These are phyloP conservation scores for Thaleichthys pacificus DNA, from an alignment of 2,797 vertebrate genomes.

Conservation along the genomic window DNA sequence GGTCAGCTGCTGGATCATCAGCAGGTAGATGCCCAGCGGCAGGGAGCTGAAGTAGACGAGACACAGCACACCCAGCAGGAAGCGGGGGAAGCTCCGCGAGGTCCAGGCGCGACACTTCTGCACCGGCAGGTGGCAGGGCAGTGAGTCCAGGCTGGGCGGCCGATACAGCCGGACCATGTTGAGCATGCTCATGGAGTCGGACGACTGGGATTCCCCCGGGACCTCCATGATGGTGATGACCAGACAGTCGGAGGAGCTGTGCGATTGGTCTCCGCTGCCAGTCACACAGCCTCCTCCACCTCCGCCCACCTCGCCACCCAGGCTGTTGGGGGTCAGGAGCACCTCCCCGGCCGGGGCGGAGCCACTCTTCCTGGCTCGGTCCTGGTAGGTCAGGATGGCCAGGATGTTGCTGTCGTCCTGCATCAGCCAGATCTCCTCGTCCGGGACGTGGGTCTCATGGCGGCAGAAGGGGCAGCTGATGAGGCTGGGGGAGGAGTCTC, in stretches of 20 bases:
- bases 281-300: slow-evolving; percentile 6
- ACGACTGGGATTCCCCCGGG: slow-evolving; percentile 75
- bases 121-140: slow-evolving; percentile 74
- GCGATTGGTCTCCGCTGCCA: slow-evolving; percentile 43
- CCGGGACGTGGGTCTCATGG: slow-evolving; percentile 76
- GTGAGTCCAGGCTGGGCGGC: slow-evolving; percentile 72
- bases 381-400: slow-evolving; percentile 74
- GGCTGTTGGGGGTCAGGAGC: slow-evolving; percentile 78
- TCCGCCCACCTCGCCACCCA: slow-evolving; percentile 50
- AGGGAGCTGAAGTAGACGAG: slow-evolving; percentile 89
- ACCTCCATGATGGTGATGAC: slow-evolving; percentile 90
- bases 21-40: slow-evolving; percentile 88
- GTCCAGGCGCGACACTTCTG: slow-evolving; percentile 79
- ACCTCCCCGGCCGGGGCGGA: slow-evolving; percentile 66
- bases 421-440: slow-evolving; percentile 80
- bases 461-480: slow-evolving; percentile 89
- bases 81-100: slow-evolving; percentile 76
- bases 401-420: slow-evolving; percentile 81
- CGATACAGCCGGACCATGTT: slow-evolving; percentile 82
- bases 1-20: slow-evolving; percentile 84
- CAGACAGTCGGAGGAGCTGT: slow-evolving; percentile 81
- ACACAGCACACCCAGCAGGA: slow-evolving; percentile 83
- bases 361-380: slow-evolving; percentile 59
- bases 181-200: slow-evolving; percentile 77
- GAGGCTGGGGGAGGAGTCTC: slow-evolving; percentile 68